Conservation (phyloP, 2,888 invertebrate genomes). For the Rugalucina vietnamica region DNA sequence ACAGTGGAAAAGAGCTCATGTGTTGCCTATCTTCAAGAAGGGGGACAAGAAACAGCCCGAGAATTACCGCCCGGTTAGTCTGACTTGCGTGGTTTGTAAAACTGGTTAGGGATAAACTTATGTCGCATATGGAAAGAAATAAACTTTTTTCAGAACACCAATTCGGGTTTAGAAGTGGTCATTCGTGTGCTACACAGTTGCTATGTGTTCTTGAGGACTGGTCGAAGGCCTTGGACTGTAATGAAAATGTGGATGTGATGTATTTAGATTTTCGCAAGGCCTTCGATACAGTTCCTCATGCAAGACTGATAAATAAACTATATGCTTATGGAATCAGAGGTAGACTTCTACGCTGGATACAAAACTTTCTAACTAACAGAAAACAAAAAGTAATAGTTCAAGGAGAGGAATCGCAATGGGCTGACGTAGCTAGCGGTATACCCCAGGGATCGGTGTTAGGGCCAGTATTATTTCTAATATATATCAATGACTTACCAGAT, state of each 20-base stretch:
- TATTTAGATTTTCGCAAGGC: constrained; percentile 26
- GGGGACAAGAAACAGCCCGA: background rate
- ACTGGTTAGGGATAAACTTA: background rate
- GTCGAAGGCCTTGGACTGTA: background rate
- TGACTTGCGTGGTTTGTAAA: constrained; percentile 8
- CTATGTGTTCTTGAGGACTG: background rate
- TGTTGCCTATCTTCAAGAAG: constrained; percentile 2
- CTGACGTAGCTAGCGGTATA: constrained; percentile 27
- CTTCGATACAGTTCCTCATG: constrained; percentile 22
- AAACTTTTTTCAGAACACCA: constrained; percentile 4
- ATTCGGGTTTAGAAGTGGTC: background rate
- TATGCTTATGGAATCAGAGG: constrained; percentile 1
- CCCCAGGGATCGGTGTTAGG: constrained; percentile 26
- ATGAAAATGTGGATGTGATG: background rate
- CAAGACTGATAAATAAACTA: constrained; percentile 12
- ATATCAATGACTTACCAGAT: constrained; percentile 24
- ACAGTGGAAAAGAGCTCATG: background rate
- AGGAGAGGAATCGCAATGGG: background rate
- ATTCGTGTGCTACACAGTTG: background rate
- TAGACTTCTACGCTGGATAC: constrained; percentile 11
- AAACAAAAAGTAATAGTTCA: constrained; percentile 23
- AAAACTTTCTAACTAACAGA: constrained; percentile 22
- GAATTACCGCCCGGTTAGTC: background rate
- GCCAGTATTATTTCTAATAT: constrained; percentile 18
- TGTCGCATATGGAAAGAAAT: constrained; percentile 21